phyloP scores from a whole-genome alignment of 2,797 vertebrate species.

The Centropyge bicolor region DNA sequence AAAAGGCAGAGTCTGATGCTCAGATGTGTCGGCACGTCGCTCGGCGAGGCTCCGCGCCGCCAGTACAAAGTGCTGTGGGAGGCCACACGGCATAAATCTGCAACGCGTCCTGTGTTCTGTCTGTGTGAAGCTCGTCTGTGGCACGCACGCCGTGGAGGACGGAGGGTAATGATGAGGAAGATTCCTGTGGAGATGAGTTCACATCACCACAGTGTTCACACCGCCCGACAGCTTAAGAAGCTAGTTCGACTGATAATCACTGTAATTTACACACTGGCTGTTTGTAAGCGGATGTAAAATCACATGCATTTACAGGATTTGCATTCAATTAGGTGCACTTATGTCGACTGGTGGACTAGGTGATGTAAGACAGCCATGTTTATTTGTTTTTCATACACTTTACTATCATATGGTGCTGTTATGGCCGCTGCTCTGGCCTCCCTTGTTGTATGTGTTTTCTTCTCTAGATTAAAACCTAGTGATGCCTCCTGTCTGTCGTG shows the following conservation, averaged over 20 bases:
- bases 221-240: not conserved
- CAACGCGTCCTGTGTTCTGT: not conserved
- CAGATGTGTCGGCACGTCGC: conserved; percentile 2
- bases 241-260: not conserved
- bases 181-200: not conserved
- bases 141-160: not conserved
- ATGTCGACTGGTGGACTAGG: not conserved
- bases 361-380: not conserved
- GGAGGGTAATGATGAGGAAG: conserved; percentile 13
- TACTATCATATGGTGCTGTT: not conserved
- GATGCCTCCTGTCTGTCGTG: too few relatives aligned
- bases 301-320: not conserved
- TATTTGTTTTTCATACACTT: not conserved
- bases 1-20: conserved; percentile 17
- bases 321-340: conserved; percentile 1
- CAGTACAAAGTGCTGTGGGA: conserved; percentile 13
- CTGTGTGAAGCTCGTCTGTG: conserved; percentile 6
- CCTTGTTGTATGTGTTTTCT: too few relatives aligned
- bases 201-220: not conserved
- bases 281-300: not conserved
- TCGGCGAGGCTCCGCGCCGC: not conserved
- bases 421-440: too few relatives aligned
- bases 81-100: not conserved
- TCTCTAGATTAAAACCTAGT: too few relatives aligned
- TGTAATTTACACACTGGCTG: not conserved